Evolutionary conservation across 2,888 invertebrate species (phyloP), one percentile per base, ranked within the genome.

Genomic region (Galerucella pusilla): DNA sequence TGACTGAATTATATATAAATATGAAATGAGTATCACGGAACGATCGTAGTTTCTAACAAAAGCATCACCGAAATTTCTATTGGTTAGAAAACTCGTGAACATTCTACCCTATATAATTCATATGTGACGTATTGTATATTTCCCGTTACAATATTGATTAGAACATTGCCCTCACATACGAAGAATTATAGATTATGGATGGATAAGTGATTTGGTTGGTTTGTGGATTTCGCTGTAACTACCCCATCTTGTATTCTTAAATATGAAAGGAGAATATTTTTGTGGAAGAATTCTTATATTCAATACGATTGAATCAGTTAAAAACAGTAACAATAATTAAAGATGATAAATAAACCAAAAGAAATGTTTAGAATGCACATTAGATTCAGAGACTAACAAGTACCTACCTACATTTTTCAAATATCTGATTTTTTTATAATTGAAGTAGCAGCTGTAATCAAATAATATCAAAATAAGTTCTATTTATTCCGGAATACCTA

Each of bases 21-120:
- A 12, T 28, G 14, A 12, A 60, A 63, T n/a, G n/a, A 2, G 2
- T 60, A 28, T 60, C 25, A 60, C 28, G 60, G 25, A 60, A 60
- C 5, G n/a, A 52, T 7, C 52, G 52, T 14, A n/a, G 57, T 3
- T 57, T 57, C 20, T 65, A 64, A 71, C 65, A 71, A 71, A 65
- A 65, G 65, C 54, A 16, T 46, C 35, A 70, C 28, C 61, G 14
- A 66, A 57, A 57, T 14, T 71, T 65, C 59, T 28, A 71, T 71
- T 71, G 71, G 71, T 45, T 66, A 57, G 28, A 49, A 57, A 71
- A 65, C 25, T 71, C 57, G 46, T 65, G 57, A 66, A 59, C 60
- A 67, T 72, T 72, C 66, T 46, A 72, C 66, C 66, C 72, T 72
- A 72, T 59, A 71, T 72, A 49, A 72, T 72, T 72, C 66, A 46